phyloP scores from a whole-genome alignment of 1,140 invertebrate species.

The Mactra quadrangularis region DNA sequence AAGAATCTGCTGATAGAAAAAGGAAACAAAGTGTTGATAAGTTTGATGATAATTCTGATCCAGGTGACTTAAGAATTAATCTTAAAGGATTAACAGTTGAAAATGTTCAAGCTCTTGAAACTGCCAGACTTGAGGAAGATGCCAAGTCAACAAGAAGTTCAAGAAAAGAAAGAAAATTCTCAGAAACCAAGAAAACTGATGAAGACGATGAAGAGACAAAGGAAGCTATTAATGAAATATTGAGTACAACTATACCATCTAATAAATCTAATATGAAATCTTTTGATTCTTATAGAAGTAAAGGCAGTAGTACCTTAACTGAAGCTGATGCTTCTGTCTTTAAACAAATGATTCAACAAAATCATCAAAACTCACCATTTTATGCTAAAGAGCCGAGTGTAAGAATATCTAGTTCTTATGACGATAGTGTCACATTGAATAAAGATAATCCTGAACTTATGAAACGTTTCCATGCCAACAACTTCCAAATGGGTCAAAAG shows the following conservation, averaged over 20 bases:
- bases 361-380: slow-evolving; percentile 72
- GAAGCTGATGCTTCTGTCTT: slow-evolving; percentile 74
- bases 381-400: slow-evolving; percentile 66
- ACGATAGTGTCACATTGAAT: slow-evolving; percentile 55
- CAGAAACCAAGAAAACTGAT: slow-evolving; percentile 72
- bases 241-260: slow-evolving; percentile 72
- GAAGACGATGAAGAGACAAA: slow-evolving; percentile 73
- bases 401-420: slow-evolving; percentile 57
- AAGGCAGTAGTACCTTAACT: slow-evolving; percentile 70
- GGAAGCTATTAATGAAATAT: slow-evolving; percentile 81
- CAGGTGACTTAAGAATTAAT: slow-evolving; percentile 18
- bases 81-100: slow-evolving; percentile 34
- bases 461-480: slow-evolving; percentile 69
- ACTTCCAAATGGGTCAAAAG: slow-evolving; percentile 69
- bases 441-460: slow-evolving; percentile 69
- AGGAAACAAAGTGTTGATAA: slow-evolving; percentile 14
- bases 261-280: slow-evolving; percentile 65
- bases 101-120: slow-evolving; percentile 37
- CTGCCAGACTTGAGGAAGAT: slow-evolving; percentile 48
- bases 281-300: slow-evolving; percentile 58
- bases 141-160: slow-evolving; percentile 46
- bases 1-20: slow-evolving; percentile 29
- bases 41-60: background rate
- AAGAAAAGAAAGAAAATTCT: slow-evolving; percentile 73
- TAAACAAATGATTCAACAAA: slow-evolving; percentile 63